Base-by-base conservation (phyloP, 2,888 invertebrate species). In the Paralinhomoeus sp. region DNA sequence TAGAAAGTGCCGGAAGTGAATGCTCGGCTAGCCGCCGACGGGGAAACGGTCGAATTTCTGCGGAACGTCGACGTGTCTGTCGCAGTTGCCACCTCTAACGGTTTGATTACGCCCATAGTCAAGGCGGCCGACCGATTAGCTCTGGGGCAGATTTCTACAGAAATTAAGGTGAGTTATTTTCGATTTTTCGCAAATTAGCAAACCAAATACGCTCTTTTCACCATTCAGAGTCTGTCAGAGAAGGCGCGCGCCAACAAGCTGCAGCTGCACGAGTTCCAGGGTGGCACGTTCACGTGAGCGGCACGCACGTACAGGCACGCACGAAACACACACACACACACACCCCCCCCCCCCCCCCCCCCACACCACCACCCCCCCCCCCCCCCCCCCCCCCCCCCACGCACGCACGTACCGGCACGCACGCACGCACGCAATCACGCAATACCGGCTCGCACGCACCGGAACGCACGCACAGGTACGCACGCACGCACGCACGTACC, bases 201-300 rank as follows among this genome's bases (percentile, higher is more conserved):
- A 24, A 22, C 35, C 40, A 31, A 27, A n/a, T n/a, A n/a, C n/a
- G n/a, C n/a, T n/a, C n/a, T n/a, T n/a, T 31, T 31, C 31, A 31
- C 9, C 9, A 31, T 15, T 7, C 27, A 39, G 39, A 24, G 35
- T 7, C 41, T 41, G 3, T 35, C 41, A 2, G 46, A 46, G 20
- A 43, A 52, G 31, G 59, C 59, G 24, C 49, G 59, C 49, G 64
- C 66, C 42, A 73, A 73, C 41, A 73, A 73, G 57, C 64, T 77
- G 15, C 71, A 75, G 52, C 73, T 75, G 13, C 69, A 75, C 40
- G 76, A 77, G 63, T 76, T 74, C 55, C 72, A 74, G 65, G 76
- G 65, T 40, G 65, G 65, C 40, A 62, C 64, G 2, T 65, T 65
- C 51, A 66, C 63, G 57, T 57, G 15, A 45, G 50, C 15, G n/a